Evolutionary conservation across 1,140 invertebrate species (phyloP).

Genomic region (Sipha flava): DNA sequence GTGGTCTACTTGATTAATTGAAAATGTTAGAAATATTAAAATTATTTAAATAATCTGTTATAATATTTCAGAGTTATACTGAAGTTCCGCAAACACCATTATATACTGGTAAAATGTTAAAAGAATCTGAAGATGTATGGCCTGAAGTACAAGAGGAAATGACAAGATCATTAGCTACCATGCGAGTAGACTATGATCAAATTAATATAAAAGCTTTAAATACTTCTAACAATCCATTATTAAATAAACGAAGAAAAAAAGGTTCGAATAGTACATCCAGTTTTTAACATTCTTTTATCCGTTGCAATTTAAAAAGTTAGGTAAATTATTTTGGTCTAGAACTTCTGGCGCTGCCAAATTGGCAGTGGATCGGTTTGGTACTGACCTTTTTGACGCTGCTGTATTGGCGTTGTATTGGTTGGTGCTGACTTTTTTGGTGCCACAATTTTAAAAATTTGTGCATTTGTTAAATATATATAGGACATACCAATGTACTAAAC

Average conservation of each 20-base stretch:
- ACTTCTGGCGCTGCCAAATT: too few relatives aligned
- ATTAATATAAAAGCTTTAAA: slow-evolving; percentile 82
- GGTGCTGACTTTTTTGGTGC: too few relatives aligned
- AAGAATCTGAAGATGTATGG: slow-evolving; percentile 87
- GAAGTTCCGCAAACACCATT: slow-evolving; percentile 88
- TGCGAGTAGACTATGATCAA: slow-evolving; percentile 89
- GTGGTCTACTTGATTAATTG: too few relatives aligned
- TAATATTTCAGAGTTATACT: slow-evolving; percentile 61
- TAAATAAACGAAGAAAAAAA: slow-evolving; percentile 75
- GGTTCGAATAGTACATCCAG: slow-evolving; percentile 39
- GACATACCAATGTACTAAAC: too few relatives aligned
- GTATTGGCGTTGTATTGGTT: too few relatives aligned
- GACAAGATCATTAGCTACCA: slow-evolving; percentile 90
- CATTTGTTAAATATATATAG: too few relatives aligned
- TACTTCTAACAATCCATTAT: slow-evolving; percentile 79
- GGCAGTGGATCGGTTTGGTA: too few relatives aligned
- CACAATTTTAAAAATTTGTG: too few relatives aligned
- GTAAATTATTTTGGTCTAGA: too few relatives aligned
- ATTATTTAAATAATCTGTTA: not conserved
- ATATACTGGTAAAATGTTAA: slow-evolving; percentile 74
- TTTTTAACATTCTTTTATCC: not conserved
- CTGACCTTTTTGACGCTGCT: too few relatives aligned
- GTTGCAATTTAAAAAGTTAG: too few relatives aligned
- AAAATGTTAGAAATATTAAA: too few relatives aligned
- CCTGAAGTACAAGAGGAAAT: slow-evolving; percentile 97